Evolutionary conservation across 1,140 invertebrate species (phyloP).

Genomic region (Daktulosphaira vitifoliae): DNA sequence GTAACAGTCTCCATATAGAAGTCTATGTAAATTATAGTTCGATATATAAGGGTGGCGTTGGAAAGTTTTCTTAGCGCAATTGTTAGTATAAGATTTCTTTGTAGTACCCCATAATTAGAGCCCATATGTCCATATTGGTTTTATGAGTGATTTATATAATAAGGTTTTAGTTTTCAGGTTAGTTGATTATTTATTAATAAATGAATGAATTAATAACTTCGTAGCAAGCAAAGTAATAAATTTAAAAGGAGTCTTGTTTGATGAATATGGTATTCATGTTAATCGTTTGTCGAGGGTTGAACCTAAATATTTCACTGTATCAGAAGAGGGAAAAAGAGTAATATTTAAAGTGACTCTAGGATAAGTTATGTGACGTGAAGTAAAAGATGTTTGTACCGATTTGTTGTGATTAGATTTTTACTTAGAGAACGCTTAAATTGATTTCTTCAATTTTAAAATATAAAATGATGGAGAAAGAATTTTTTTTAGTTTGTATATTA

Average conservation of each 20-base stretch:
- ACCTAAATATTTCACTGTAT: background rate
- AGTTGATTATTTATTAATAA: background rate
- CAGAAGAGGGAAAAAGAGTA: background rate
- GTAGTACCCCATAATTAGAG: background rate
- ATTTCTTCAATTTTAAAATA: background rate
- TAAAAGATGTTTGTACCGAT: background rate
- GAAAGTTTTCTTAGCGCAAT: background rate
- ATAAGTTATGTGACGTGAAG: background rate
- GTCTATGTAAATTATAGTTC: background rate
- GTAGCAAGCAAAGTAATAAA: too few species aligned
- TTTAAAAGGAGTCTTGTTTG: background rate
- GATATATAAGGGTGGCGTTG: background rate
- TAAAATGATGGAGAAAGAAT: too few species aligned
- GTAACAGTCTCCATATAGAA: background rate
- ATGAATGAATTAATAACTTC: too few species aligned
- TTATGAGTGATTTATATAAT: background rate
- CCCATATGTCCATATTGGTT: conserved; percentile 3
- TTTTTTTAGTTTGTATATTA: too few species aligned
- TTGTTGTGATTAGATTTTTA: too few species aligned
- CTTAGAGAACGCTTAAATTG: background rate
- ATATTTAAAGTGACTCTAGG: background rate
- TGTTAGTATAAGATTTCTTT: background rate
- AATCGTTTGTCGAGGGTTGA: too few species aligned
- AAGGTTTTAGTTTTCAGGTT: background rate
- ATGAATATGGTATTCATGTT: background rate